Conservation (phyloP, 1,140 invertebrate genomes). For the Pachyrhynchus sulphureomaculatus region DNA sequence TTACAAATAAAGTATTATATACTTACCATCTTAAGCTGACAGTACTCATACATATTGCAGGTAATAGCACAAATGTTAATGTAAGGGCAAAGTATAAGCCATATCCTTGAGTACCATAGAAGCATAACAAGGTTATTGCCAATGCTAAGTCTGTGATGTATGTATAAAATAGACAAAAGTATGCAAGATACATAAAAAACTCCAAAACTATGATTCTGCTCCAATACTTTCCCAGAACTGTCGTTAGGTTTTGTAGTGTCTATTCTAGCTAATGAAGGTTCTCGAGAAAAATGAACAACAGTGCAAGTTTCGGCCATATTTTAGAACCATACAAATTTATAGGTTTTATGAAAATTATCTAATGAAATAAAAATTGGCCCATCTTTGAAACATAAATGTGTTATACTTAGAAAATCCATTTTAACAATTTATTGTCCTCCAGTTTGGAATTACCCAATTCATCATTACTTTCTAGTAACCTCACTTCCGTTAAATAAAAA, state of each 20-base stretch:
- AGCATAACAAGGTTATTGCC: conserved; percentile 51
- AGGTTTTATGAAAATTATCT: too few relatives aligned
- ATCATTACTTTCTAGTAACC: too few relatives aligned
- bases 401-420: neutral
- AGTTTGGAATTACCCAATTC: too few relatives aligned
- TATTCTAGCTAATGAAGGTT: conserved; percentile 46
- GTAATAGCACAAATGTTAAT: conserved; percentile 52
- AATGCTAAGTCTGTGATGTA: conserved; percentile 52
- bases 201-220: conserved; percentile 42
- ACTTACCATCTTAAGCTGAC: conserved; percentile 55
- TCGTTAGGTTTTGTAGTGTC: conserved; percentile 47
- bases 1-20: too few relatives aligned
- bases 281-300: conserved; percentile 50
- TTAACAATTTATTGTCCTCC: too few relatives aligned
- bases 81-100: conserved; percentile 53
- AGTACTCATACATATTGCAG: conserved; percentile 52
- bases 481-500: too few relatives aligned
- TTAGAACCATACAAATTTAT: neutral
- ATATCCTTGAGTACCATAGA: conserved; percentile 49
- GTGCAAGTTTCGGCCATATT: conserved; percentile 48
- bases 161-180: conserved; percentile 50
- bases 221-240: conserved; percentile 39
- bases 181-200: conserved; percentile 50
- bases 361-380: too few relatives aligned
- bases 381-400: neutral